phyloP scores from a whole-genome alignment of 2,888 invertebrate species.

The Eupithecia subumbrata region DNA sequence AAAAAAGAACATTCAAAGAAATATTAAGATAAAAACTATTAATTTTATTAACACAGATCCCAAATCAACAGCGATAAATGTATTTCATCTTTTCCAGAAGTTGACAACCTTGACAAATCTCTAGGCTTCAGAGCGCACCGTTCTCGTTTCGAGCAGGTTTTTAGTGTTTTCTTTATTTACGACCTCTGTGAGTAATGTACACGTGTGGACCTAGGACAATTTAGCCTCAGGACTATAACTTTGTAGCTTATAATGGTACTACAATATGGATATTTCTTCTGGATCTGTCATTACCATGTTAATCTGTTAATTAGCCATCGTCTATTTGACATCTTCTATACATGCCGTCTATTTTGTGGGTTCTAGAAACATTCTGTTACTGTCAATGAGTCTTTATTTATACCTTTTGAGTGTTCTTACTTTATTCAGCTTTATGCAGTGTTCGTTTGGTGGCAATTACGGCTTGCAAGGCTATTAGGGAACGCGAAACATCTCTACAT shows the following conservation, averaged over 20 bases:
- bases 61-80: conserved; percentile 50
- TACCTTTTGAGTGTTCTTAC: not conserved
- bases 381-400: not conserved
- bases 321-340: not conserved
- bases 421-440: not conserved
- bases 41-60: conserved; percentile 49
- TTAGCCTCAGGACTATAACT: conserved; percentile 19
- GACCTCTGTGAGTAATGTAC: conserved; percentile 50
- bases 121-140: conserved; percentile 43
- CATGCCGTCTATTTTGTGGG: not conserved
- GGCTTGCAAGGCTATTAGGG: not conserved
- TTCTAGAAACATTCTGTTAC: not conserved
- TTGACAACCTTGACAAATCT: conserved; percentile 50
- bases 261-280: not conserved
- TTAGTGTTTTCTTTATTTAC: conserved; percentile 45
- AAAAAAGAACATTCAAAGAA: not conserved
- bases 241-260: not conserved
- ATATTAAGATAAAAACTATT: conserved; percentile 43
- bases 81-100: conserved; percentile 50
- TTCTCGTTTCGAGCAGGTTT: conserved; percentile 48
- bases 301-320: not conserved
- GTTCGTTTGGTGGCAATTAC: not conserved
- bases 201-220: conserved; percentile 51
- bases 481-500: not conserved
- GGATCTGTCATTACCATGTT: conserved; percentile 1